These are phyloP conservation scores for Sphaeridia pumilis DNA, from an alignment of 2,888 invertebrate species.

Conservation along the genomic window DNA sequence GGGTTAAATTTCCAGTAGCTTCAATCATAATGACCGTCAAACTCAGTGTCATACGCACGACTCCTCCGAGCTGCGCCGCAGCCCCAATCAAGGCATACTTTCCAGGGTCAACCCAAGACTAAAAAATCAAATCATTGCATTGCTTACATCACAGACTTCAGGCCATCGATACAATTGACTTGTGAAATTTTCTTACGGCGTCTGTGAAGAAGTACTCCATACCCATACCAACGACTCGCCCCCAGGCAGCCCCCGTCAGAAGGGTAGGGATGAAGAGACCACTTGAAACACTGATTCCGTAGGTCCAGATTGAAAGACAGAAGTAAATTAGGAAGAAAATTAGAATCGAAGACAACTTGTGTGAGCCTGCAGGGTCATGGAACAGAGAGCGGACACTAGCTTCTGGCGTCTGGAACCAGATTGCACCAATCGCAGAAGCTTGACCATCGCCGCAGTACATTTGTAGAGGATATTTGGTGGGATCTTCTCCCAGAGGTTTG, in stretches of 20 bases:
- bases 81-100: conserved; percentile 95
- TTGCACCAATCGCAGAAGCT: conserved; percentile 81
- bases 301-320: conserved; percentile 81
- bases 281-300: conserved; percentile 84
- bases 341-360: conserved; percentile 61
- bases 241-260: conserved; percentile 95
- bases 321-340: conserved; percentile 78
- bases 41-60: conserved; percentile 95
- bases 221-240: conserved; percentile 69
- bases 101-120: conserved; percentile 63
- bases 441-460: conserved; percentile 85
- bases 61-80: conserved; percentile 90
- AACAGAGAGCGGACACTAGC: conserved; percentile 84
- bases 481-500: conserved; percentile 67
- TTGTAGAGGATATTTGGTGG: conserved; percentile 69
- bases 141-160: too few relatives aligned
- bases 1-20: conserved; percentile 90
- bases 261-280: conserved; percentile 95
- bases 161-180: too few relatives aligned
- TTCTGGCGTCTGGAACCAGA: conserved; percentile 98
- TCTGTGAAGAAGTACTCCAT: conserved; percentile 54
- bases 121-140: too few relatives aligned
- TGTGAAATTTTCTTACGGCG: conserved; percentile 51
- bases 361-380: conserved; percentile 75
- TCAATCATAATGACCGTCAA: conserved; percentile 95